Evolutionary conservation across 2,113 vertebrate genomes (phyloP).

Genomic region (Globicephala melas): DNA sequence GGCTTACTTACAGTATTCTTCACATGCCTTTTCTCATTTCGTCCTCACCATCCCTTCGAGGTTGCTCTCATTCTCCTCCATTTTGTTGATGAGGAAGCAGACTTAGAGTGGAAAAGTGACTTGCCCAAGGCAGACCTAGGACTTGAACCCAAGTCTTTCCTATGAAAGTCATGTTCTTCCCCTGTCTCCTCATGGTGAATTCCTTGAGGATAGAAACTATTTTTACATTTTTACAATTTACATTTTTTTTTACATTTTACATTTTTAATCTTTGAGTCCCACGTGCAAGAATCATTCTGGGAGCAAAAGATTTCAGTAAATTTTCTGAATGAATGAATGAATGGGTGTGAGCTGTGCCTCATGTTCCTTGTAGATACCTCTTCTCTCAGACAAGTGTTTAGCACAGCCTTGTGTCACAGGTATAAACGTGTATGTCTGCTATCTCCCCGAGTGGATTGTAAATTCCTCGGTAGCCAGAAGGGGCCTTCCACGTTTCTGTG

Average conservation of each 20-base stretch:
- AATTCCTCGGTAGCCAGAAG: not conserved
- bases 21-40: accelerated
- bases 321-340: not conserved
- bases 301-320: not conserved
- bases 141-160: not conserved
- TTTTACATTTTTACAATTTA: not conserved
- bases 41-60: not conserved
- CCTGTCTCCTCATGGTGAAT: not conserved
- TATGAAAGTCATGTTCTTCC: not conserved
- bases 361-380: not conserved
- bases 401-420: no score
- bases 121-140: not conserved
- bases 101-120: not conserved
- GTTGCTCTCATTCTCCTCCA: not conserved
- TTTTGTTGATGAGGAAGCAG: not conserved
- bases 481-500: not conserved
- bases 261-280: not conserved
- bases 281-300: not conserved
- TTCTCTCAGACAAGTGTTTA: not conserved
- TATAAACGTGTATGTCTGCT: not conserved
- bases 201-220: not conserved
- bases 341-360: not conserved
- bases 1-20: not conserved
- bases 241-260: not conserved
- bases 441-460: not conserved